Conservation (phyloP, 2,113 vertebrate genomes). For the Ceratotherium simum region DNA sequence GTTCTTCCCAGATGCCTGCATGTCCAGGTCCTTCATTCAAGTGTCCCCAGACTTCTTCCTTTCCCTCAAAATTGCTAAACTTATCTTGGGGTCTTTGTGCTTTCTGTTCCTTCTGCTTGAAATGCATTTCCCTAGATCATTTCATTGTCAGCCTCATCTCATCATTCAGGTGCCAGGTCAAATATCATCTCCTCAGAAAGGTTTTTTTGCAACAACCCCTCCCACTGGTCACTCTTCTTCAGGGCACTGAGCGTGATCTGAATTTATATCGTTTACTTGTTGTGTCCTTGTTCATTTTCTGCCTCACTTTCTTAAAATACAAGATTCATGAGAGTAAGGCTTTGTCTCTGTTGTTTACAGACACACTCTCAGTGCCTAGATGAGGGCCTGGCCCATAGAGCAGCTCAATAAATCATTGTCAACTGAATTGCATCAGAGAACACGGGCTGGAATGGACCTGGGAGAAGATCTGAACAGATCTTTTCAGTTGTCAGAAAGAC, state of each 20-base stretch:
- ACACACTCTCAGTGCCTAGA: not conserved
- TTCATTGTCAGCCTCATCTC: not conserved
- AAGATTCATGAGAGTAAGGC: not conserved
- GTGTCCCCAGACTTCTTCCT: not conserved
- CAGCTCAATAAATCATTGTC: not conserved
- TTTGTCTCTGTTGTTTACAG: not conserved
- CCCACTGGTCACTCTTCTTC: not conserved
- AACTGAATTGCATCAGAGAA: not conserved
- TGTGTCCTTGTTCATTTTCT: not conserved
- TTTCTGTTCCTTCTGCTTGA: not conserved
- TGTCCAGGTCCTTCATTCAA: not conserved
- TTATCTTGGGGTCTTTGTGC: not conserved
- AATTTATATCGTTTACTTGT: conserved; percentile 3
- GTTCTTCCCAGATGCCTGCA: not conserved
- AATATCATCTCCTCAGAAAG: conserved; percentile 15
- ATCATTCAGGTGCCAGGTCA: not conserved
- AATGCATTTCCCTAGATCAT: not conserved
- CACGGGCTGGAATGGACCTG: not conserved
- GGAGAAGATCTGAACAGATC: not conserved
- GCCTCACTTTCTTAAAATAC: not conserved
- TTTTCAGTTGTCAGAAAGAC: not conserved
- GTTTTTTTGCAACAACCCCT: not conserved
- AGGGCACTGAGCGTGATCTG: not conserved
- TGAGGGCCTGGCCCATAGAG: not conserved
- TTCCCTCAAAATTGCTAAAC: not conserved